Evolutionary conservation across 2,797 vertebrate species (phyloP).

Genomic region (Pseudochaenichthys georgianus): DNA sequence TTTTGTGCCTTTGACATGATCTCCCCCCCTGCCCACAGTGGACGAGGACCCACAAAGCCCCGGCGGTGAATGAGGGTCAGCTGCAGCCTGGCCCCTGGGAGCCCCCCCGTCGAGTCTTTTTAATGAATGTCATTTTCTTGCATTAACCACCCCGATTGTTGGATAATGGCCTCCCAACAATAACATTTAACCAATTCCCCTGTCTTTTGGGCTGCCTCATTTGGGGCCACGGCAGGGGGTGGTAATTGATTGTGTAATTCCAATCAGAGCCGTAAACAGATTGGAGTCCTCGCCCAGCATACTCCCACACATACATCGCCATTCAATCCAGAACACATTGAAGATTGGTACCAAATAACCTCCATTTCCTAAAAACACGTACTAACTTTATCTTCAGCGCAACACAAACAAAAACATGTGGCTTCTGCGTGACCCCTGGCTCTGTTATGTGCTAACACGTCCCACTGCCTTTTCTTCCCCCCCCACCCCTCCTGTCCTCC

Average conservation of each 20-base stretch:
- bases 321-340: constrained; percentile 72
- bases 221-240: constrained; percentile 82
- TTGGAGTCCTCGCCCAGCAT: constrained; percentile 75
- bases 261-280: constrained; percentile 84
- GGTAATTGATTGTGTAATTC: constrained; percentile 83
- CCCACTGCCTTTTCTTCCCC: constrained; percentile 42
- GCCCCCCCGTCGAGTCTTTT: constrained; percentile 84
- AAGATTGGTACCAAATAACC: constrained; percentile 61
- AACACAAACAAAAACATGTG: constrained; percentile 4
- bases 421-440: constrained; percentile 50
- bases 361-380: constrained; percentile 6
- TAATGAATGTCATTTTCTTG: constrained; percentile 92
- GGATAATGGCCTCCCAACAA: constrained; percentile 92
- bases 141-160: constrained; percentile 87
- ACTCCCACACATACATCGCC: constrained; percentile 21
- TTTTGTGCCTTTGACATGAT: constrained; percentile 78
- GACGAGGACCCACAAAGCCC: constrained; percentile 83
- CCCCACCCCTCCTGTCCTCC: not conserved
- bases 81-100: constrained; percentile 85
- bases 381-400: constrained; percentile 21
- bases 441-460: constrained; percentile 64
- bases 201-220: constrained; percentile 86
- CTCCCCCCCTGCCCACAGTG: constrained; percentile 75
- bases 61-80: constrained; percentile 89
- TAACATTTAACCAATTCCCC: constrained; percentile 90